A percentile compares a stretch with the other conserved stretches of the same genome.
These are phyloP conservation scores for Drosophila maculinotata DNA, from an alignment of 2,888 invertebrate species.

Conservation along the genomic window DNA sequence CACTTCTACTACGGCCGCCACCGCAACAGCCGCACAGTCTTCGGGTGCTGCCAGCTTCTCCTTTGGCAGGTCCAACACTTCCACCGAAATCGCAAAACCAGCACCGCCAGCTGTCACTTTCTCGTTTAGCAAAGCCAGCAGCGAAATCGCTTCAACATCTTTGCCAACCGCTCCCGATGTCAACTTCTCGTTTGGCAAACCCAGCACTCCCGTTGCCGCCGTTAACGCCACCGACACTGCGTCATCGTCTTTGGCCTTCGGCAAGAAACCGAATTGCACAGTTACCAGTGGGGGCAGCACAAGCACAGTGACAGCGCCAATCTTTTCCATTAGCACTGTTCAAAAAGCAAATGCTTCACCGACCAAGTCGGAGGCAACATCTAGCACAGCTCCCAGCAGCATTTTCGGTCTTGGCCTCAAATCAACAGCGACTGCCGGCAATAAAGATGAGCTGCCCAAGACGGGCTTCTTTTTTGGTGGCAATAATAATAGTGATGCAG, in stretches of 20 bases:
- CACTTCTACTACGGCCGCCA: constrained; percentile 8
- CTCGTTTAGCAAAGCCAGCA: too few relatives aligned
- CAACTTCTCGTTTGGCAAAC: constrained; percentile 23
- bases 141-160: too few relatives aligned
- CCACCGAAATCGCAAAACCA: too few relatives aligned
- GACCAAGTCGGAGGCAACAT: constrained; percentile 25
- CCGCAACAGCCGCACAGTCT: background rate
- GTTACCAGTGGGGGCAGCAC: constrained; percentile 56
- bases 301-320: constrained; percentile 28
- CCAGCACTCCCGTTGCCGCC: constrained; percentile 20
- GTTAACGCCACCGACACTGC: constrained; percentile 37
- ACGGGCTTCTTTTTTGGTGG: constrained; percentile 54
- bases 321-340: constrained; percentile 36
- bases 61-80: background rate
- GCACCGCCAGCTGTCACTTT: too few relatives aligned
- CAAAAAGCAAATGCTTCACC: constrained; percentile 17
- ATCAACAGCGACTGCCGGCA: constrained; percentile 2
- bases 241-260: constrained; percentile 41
- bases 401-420: constrained; percentile 35
- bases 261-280: constrained; percentile 52
- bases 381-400: constrained; percentile 20
- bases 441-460: constrained; percentile 16
- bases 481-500: constrained; percentile 24
- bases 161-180: too few relatives aligned
- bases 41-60: background rate